Evolutionary conservation across 2,888 invertebrate genomes (phyloP), one percentile per base, ranked within the genome.

Genomic region (Timema podura): DNA sequence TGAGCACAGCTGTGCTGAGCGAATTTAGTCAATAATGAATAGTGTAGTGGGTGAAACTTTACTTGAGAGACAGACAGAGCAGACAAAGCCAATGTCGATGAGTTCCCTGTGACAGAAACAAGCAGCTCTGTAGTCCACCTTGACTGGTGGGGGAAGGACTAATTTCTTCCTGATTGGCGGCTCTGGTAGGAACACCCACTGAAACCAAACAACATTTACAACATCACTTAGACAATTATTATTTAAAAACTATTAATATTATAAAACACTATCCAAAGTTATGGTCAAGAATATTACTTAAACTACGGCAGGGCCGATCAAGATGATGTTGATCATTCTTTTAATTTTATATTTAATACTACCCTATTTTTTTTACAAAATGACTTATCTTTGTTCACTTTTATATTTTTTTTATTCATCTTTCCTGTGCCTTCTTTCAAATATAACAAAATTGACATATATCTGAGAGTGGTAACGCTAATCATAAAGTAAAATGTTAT

Each of bases 81-180:
- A 99, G 30, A 98, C 98, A 81, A 92, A 98, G 73, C 98, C 98
- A 76, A 98, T 91, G 79, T 97, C 96, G 72, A 98, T 92, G 51
- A 98, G 86, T 77, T 95, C 93, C 44, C 96, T 85, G 80, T 98
- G 98, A 79, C 98, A 99, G 84, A 98, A 98, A 82, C 98, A 98
- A 0, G 98, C 96, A 5, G 98, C 97, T 76, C 98, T 85, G 82
- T 98, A 98, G 82, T 98, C 97, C 6, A 98, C 96, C 76, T 94
- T 92, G 0, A 91, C 91, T 0, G 93, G 89, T 0, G 95, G 94
- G 0, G 98, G 97, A 65, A 96, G 80, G 2, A 95, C 92, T 74
- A 98, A 82, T 80, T 93, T 92, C 64, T 87, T 87, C 9, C 97
- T 85, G 74, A 92, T 87, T 48, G 87, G 87, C 0, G 89, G 90